Evolutionary conservation across 1,140 invertebrate species (phyloP).

Genomic region (Lethocerus indicus): DNA sequence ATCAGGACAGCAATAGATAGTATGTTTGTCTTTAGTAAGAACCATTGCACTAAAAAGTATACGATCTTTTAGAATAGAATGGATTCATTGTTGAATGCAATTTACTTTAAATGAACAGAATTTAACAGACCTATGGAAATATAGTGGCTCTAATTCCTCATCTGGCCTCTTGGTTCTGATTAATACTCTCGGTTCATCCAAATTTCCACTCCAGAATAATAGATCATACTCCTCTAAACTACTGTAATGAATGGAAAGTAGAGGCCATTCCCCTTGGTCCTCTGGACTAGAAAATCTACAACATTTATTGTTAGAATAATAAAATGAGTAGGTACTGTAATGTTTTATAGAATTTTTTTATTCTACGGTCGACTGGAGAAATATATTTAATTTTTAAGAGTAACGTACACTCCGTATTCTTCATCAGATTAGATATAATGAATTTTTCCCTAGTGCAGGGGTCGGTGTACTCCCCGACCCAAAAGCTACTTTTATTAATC

Average conservation of each 20-base stretch:
- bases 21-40: conserved; percentile 34
- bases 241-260: conserved; percentile 54
- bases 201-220: conserved; percentile 59
- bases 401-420: no score
- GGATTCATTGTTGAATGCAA: conserved; percentile 18
- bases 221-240: conserved; percentile 51
- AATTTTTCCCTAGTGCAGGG: no score
- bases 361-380: no score
- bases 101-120: neutral
- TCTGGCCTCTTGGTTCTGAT: conserved; percentile 40
- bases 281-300: conserved; percentile 29
- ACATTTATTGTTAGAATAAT: neutral
- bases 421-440: no score
- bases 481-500: no score
- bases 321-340: no score
- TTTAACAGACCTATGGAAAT: conserved; percentile 47
- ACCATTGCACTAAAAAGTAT: conserved; percentile 39
- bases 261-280: conserved; percentile 43
- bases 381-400: no score
- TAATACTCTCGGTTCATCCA: conserved; percentile 53
- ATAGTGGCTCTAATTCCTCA: conserved; percentile 38
- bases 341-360: no score
- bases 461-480: no score
- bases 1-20: conserved; percentile 39
- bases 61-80: conserved; percentile 8